phyloP scores from a whole-genome alignment of 92 coral and sea anemone species.

The Porites evermanni region DNA sequence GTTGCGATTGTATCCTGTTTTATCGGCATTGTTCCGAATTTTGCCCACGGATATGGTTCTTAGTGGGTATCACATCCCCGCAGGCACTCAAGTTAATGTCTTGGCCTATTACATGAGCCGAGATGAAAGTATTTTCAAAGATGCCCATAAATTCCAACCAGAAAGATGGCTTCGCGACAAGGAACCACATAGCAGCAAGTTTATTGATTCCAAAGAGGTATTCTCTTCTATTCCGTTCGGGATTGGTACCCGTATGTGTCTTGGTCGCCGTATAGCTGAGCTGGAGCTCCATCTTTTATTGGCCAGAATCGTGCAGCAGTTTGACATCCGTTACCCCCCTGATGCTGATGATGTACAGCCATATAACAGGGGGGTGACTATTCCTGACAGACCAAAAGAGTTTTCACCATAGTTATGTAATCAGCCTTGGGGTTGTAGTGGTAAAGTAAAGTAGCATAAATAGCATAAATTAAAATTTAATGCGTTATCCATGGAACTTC shows the following conservation, averaged over 20 bases:
- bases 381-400: conserved; percentile 68
- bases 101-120: conserved; percentile 51
- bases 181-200: not conserved
- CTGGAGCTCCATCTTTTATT: conserved; percentile 71
- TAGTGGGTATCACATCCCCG: conserved; percentile 69
- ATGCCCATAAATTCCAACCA: conserved; percentile 70
- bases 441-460: no score
- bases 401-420: no score
- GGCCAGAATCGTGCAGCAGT: conserved; percentile 64
- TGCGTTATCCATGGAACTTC: no score
- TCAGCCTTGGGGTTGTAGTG: no score
- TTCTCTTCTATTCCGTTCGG: conserved; percentile 85
- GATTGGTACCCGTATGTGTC: conserved; percentile 83
- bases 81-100: conserved; percentile 50
- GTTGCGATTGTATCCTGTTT: conserved; percentile 77
- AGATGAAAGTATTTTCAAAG: conserved; percentile 56
- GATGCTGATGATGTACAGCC: conserved; percentile 54
- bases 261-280: conserved; percentile 81
- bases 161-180: conserved; percentile 79
- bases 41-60: conserved; percentile 57
- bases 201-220: conserved; percentile 38
- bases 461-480: no score
- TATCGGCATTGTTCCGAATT: conserved; percentile 23
- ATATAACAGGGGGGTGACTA: conserved; percentile 44
- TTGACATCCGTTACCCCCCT: conserved; percentile 61